Evolutionary conservation across 2,888 invertebrate genomes (phyloP), one percentile per base, ranked within the genome.

Genomic region (Ptychoptera albimana): DNA sequence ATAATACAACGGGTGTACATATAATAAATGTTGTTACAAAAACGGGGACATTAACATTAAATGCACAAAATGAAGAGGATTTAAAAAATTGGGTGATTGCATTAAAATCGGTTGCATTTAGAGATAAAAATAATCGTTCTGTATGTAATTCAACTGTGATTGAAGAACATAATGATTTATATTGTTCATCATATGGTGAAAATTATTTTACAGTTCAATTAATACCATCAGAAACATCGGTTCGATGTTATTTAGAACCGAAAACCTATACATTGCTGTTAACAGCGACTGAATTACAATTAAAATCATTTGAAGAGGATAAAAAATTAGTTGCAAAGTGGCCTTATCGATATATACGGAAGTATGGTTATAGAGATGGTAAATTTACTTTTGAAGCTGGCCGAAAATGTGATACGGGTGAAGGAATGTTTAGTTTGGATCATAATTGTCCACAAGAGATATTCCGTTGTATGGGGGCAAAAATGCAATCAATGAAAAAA

Each of bases 341-440:
- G 87, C 87, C 87, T 39, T 86, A 85, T 60, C 75, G 81, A 52
- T 87, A 78, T 57, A 86, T 88, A 50, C 71, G 87, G 48, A 72
- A 83, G 48, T 87, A 88, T 61, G 87, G 87, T n/a, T 84, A 85
- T 55, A 77, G 82, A 52, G 79, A 82, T 60, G 85, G 84, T 37
- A 84, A 82, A 61, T 87, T 88, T 57, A 85, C 84, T 32, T 87
- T 88, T 62, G 87, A 88, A 69, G 87, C 87, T 14, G 87, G 87
- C 1, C 71, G 87, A 46, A 87, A 86, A 63, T 87, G 87, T 64
- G 79, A 81, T 51, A 84, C 85, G 1, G 87, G 87, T 0, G 87
- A 87, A 65, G 87, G 87, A 1, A 77, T 77, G 5, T 87, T 87
- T 55, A 81, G 78, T 46, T 63, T 87, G 47, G 84, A 85, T 57